These are phyloP conservation scores for Trachymyrmex septentrionalis DNA, from an alignment of 1,140 invertebrate genomes.

Conservation along the genomic window DNA sequence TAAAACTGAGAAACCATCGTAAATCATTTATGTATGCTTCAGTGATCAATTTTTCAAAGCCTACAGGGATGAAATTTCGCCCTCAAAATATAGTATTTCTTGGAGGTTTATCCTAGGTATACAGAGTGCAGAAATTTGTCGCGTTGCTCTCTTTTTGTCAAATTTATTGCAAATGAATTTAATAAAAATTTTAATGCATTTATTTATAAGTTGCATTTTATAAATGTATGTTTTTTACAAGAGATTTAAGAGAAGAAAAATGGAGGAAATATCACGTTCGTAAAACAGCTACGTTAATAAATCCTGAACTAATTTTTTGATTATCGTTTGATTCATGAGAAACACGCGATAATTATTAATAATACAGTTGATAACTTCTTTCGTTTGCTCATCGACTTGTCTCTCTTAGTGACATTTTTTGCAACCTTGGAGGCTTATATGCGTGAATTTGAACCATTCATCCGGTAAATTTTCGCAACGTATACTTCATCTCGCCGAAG, in stretches of 20 bases:
- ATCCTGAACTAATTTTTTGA: not conserved
- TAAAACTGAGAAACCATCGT: conserved; percentile 15
- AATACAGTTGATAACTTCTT: not conserved
- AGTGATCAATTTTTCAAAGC: conserved; percentile 36
- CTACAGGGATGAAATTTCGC: conserved; percentile 39
- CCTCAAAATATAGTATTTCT: conserved; percentile 40
- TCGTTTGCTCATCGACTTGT: not conserved
- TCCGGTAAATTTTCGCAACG: not conserved
- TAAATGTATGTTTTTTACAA: conserved; percentile 7
- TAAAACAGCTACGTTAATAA: not conserved
- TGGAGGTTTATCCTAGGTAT: not conserved
- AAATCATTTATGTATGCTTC: conserved; percentile 41
- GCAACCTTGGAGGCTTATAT: conserved; percentile 45
- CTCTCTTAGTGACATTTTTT: conserved; percentile 13
- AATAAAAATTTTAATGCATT: not conserved
- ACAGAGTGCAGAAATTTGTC: not conserved
- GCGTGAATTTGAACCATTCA: conserved; percentile 12
- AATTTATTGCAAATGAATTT: conserved; percentile 13
- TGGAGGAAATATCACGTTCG: not conserved
- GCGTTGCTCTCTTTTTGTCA: not conserved
- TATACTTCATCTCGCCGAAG: not conserved
- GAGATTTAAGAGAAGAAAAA: not conserved
- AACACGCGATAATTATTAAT: conserved; percentile 9
- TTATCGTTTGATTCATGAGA: conserved; percentile 12
- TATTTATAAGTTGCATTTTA: not conserved